phyloP scores from a whole-genome alignment of 2,113 vertebrate species.

The Lutjanus erythropterus region DNA sequence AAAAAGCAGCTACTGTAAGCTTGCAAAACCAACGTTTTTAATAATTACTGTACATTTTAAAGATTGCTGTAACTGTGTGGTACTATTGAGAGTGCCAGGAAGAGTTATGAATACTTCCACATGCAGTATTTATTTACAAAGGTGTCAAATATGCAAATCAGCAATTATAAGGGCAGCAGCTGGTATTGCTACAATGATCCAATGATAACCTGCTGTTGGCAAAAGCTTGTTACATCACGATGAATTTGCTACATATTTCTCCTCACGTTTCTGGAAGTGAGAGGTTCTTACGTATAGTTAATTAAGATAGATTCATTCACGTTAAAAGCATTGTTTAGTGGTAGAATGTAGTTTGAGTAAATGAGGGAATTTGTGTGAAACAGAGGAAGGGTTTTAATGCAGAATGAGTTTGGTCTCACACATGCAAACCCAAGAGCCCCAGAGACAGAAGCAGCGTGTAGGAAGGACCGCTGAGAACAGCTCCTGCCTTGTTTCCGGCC shows the following conservation, averaged over 20 bases:
- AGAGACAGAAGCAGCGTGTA: constrained; percentile 63
- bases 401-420: constrained; percentile 55
- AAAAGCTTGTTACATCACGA: constrained; percentile 36
- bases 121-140: constrained; percentile 56
- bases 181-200: constrained; percentile 54
- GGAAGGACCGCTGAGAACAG: constrained; percentile 63
- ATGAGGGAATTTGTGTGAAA: constrained; percentile 24
- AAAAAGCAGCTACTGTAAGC: constrained; percentile 32
- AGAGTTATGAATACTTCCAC: constrained; percentile 61
- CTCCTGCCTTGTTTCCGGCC: constrained; percentile 69
- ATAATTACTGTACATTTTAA: constrained; percentile 64
- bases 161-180: constrained; percentile 62
- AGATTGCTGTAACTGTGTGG: constrained; percentile 28
- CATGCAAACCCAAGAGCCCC: constrained; percentile 57
- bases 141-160: constrained; percentile 53
- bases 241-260: background rate
- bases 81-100: constrained; percentile 64
- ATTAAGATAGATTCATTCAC: constrained; percentile 18
- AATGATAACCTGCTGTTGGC: constrained; percentile 35
- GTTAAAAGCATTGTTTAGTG: constrained; percentile 6
- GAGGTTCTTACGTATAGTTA: constrained; percentile 2
- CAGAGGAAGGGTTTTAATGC: constrained; percentile 34
- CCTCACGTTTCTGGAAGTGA: constrained; percentile 26
- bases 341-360: background rate
- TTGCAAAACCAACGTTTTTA: constrained; percentile 44